Evolutionary conservation across 2,797 vertebrate genomes (phyloP).

Genomic region (Tenualosa thibaudeaui): DNA sequence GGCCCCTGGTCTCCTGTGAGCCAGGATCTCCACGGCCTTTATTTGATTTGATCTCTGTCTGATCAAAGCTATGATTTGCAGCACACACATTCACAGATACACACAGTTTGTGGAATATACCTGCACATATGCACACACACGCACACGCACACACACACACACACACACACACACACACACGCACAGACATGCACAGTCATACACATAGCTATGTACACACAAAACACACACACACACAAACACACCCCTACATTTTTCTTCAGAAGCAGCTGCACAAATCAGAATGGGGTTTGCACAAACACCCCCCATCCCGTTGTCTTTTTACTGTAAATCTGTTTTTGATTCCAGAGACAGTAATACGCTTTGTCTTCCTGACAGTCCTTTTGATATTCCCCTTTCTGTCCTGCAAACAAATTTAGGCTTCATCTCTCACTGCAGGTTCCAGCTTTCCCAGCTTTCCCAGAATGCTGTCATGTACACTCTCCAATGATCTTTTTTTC

Average conservation of each 20-base stretch:
- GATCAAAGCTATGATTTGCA: conserved; percentile 30
- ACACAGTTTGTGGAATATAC: background rate
- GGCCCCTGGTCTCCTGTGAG: conserved; percentile 24
- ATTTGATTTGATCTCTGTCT: conserved; percentile 40
- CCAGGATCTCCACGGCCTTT: conserved; percentile 31
- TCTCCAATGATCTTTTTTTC: background rate
- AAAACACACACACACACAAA: background rate
- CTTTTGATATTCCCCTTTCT: background rate
- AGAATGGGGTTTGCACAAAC: background rate
- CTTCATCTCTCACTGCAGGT: conserved; percentile 3
- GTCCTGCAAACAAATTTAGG: background rate
- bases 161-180: background rate
- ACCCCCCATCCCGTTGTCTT: background rate
- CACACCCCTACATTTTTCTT: background rate
- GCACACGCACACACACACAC: background rate
- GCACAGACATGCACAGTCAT: background rate
- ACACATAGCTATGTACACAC: too few relatives aligned
- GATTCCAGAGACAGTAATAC: background rate
- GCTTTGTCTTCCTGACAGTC: conserved; percentile 5
- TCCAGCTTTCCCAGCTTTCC: background rate
- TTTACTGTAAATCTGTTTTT: conserved; percentile 15
- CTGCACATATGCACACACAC: background rate
- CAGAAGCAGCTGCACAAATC: background rate
- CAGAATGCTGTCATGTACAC: conserved; percentile 6
- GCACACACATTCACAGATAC: background rate